Evolutionary conservation across 2,888 invertebrate genomes (phyloP).

Genomic region (Archips crataeganus): DNA sequence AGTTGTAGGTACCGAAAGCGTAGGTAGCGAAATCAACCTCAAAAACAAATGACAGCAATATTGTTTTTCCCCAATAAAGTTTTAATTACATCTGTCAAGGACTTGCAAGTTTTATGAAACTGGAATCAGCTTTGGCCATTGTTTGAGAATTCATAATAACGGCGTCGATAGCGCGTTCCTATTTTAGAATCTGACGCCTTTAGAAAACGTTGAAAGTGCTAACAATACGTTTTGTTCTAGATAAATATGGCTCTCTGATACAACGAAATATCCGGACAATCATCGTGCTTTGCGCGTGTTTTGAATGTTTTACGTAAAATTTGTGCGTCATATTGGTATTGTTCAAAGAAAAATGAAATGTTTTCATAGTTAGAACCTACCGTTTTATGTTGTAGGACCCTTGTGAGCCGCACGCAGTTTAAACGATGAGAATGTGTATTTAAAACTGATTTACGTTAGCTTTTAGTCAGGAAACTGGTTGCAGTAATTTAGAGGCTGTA

Average conservation of each 20-base stretch:
- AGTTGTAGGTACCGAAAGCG: too few relatives aligned
- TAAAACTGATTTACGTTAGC: too few relatives aligned
- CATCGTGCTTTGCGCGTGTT: not conserved
- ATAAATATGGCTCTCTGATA: slow-evolving; percentile 23
- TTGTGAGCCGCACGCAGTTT: too few relatives aligned
- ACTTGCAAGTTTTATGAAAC: slow-evolving; percentile 21
- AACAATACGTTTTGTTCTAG: slow-evolving; percentile 39
- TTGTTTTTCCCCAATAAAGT: not conserved
- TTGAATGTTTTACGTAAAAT: not conserved
- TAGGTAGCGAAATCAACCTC: too few relatives aligned
- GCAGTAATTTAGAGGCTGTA: too few relatives aligned
- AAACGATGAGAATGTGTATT: too few relatives aligned
- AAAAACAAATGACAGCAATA: not conserved
- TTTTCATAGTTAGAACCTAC: too few relatives aligned
- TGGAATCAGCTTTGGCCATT: slow-evolving; percentile 24
- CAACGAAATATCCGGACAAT: slow-evolving; percentile 1
- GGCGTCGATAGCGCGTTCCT: slow-evolving; percentile 26
- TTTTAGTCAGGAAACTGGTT: too few relatives aligned
- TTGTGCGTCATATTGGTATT: too few relatives aligned
- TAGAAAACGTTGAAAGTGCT: slow-evolving; percentile 26
- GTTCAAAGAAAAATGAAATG: not conserved
- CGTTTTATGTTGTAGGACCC: too few relatives aligned
- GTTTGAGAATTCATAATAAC: slow-evolving; percentile 22
- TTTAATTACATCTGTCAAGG: slow-evolving; percentile 20
- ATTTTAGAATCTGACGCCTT: slow-evolving; percentile 32